phyloP scores from a whole-genome alignment of 1,140 invertebrate genomes.

The Temnothorax longispinosus region DNA sequence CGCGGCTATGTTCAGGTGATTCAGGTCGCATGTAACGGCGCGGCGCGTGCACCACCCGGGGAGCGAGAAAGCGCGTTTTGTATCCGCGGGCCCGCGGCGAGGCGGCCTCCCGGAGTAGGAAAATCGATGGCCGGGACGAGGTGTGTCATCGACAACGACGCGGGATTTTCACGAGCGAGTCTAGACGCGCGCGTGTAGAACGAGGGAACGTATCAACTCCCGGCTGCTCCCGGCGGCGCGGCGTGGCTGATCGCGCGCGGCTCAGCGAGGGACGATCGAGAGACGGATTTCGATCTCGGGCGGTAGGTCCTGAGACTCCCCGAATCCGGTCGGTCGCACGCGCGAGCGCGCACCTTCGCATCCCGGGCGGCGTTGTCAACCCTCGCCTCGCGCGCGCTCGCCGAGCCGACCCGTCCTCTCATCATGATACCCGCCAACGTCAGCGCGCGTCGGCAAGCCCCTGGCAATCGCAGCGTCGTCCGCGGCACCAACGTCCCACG shows the following conservation, averaged over 20 bases:
- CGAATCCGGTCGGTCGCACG: neutral
- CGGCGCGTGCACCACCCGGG: neutral
- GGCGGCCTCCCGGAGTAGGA: neutral
- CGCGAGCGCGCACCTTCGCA: neutral
- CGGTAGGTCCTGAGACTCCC: too few species aligned
- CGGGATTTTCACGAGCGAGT: neutral
- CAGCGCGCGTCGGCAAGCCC: neutral
- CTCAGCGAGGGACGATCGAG: neutral
- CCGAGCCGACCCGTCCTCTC: neutral
- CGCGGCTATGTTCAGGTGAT: slow-evolving; percentile 8
- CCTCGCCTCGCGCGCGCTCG: neutral
- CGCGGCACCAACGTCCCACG: slow-evolving; percentile 19
- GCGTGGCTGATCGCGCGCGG: neutral
- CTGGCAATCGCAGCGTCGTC: slow-evolving; percentile 28
- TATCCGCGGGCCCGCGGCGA: neutral
- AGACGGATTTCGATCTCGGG: neutral
- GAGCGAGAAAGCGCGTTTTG: neutral
- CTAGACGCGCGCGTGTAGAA: neutral
- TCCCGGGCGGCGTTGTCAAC: neutral
- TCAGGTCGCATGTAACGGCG: neutral
- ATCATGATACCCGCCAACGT: slow-evolving; percentile 55
- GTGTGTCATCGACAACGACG: slow-evolving; percentile 34
- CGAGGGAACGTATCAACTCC: neutral
- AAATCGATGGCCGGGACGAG: slow-evolving; percentile 49
- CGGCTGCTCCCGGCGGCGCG: neutral